Percentiles rank a stretch among this genome's conserved stretches.
Evolutionary conservation across 2,888 invertebrate genomes (phyloP).

Genomic region (Eretmocerus hayati): DNA sequence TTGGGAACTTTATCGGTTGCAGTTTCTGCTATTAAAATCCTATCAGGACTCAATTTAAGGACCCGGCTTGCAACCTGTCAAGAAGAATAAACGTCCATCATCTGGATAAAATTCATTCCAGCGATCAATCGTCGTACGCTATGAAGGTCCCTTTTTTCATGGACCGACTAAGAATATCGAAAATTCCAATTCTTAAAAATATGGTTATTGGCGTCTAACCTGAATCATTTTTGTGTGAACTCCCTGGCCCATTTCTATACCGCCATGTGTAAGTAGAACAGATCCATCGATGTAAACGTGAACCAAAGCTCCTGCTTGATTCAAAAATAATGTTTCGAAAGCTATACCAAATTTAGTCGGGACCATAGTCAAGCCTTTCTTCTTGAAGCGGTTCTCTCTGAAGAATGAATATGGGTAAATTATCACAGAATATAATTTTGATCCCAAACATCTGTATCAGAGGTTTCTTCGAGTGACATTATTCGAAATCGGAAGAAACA

Average conservation of each 20-base stretch:
- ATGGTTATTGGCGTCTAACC: too few species aligned
- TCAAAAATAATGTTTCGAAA: slow-evolving; percentile 65
- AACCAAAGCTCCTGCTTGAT: slow-evolving; percentile 79
- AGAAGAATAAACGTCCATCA: neutral
- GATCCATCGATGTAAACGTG: slow-evolving; percentile 78
- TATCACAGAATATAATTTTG: neutral
- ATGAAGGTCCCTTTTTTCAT: neutral
- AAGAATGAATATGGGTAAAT: slow-evolving; percentile 25
- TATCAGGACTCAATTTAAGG: slow-evolving; percentile 60
- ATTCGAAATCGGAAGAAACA: too few species aligned
- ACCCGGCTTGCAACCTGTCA: slow-evolving; percentile 61
- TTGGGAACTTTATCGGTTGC: slow-evolving; percentile 85
- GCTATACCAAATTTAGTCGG: slow-evolving; percentile 79
- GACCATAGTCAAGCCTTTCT: slow-evolving; percentile 71
- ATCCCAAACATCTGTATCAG: too few species aligned
- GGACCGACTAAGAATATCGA: too few species aligned
- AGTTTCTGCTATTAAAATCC: slow-evolving; percentile 73
- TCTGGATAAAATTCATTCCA: neutral
- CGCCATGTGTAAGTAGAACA: slow-evolving; percentile 79
- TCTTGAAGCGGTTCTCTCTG: slow-evolving; percentile 72
- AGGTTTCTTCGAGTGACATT: too few species aligned
- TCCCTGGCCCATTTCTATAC: slow-evolving; percentile 93
- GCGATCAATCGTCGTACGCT: neutral
- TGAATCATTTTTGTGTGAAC: slow-evolving; percentile 91
- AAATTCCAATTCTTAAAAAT: neutral